Evolutionary conservation across 2,113 vertebrate species (phyloP).

Genomic region (Gallinago undulata): DNA sequence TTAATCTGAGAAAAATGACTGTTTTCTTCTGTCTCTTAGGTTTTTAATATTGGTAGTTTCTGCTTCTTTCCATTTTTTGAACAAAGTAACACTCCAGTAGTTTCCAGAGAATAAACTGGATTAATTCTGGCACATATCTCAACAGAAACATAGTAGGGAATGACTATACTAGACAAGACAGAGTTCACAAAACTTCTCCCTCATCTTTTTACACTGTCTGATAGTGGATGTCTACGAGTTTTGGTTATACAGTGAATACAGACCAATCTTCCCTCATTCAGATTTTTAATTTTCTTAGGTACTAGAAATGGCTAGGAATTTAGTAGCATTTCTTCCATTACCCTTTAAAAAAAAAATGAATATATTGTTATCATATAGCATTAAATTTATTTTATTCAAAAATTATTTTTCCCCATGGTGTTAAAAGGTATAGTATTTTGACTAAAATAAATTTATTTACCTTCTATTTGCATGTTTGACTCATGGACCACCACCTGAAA

Average conservation of each 20-base stretch:
- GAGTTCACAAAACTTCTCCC: background rate
- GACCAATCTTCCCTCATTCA: background rate
- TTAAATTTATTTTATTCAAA: background rate
- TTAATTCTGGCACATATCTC: background rate
- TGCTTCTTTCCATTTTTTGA: background rate
- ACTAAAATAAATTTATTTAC: slow-evolving; percentile 32
- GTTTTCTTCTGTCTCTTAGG: background rate
- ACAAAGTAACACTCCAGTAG: background rate
- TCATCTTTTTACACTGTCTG: background rate
- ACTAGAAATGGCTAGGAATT: background rate
- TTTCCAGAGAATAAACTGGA: background rate
- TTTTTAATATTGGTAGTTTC: background rate
- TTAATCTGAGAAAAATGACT: background rate
- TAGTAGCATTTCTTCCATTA: background rate
- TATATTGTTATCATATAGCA: background rate
- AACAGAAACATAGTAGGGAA: background rate
- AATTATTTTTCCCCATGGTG: background rate
- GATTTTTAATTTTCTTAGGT: background rate
- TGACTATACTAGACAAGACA: background rate
- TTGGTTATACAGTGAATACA: background rate
- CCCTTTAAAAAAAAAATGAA: background rate
- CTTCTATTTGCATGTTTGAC: slow-evolving; percentile 12
- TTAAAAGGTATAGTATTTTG: background rate
- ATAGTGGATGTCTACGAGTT: background rate
- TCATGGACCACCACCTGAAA: background rate